Conservation (phyloP, 2,797 vertebrate genomes). For the Sebastes ruberrimus region DNA sequence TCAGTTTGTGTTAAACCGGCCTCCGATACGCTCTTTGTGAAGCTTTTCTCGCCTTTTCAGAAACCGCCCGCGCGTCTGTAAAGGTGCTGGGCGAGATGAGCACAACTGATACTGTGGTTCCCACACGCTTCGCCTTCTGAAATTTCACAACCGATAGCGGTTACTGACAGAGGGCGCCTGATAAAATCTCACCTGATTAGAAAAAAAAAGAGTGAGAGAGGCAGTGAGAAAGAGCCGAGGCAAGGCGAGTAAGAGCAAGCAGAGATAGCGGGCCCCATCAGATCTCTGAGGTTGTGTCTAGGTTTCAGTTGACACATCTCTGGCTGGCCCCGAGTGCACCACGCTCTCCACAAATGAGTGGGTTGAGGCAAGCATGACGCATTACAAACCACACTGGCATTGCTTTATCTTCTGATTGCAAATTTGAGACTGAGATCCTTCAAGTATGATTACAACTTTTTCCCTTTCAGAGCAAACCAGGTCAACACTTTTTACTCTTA, state of each 20-base stretch:
- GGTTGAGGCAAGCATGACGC: conserved; percentile 50
- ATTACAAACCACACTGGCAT: conserved; percentile 60
- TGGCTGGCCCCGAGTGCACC: conserved; percentile 33
- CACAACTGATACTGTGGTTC: conserved; percentile 78
- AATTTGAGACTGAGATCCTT: conserved; percentile 40
- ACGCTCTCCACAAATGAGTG: conserved; percentile 67
- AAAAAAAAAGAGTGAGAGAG: conserved; percentile 51
- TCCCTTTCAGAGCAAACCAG: conserved; percentile 1
- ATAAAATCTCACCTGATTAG: conserved; percentile 83
- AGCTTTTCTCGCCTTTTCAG: conserved; percentile 77
- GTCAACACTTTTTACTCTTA: not conserved
- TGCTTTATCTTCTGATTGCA: conserved; percentile 53
- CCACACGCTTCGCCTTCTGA: conserved; percentile 80
- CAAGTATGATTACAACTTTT: conserved; percentile 8
- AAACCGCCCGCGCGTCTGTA: conserved; percentile 73
- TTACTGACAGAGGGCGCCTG: conserved; percentile 75
- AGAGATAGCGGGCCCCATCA: conserved; percentile 50
- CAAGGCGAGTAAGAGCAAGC: conserved; percentile 46
- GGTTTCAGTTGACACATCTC: conserved; percentile 73
- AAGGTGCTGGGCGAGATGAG: conserved; percentile 80
- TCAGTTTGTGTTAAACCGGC: conserved; percentile 76
- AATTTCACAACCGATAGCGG: conserved; percentile 83
- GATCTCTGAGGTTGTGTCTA: conserved; percentile 71
- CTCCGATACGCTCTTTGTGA: conserved; percentile 76
- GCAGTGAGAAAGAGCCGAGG: conserved; percentile 52